Conservation (phyloP, 2,888 invertebrate genomes). For the Sepiola atlantica region DNA sequence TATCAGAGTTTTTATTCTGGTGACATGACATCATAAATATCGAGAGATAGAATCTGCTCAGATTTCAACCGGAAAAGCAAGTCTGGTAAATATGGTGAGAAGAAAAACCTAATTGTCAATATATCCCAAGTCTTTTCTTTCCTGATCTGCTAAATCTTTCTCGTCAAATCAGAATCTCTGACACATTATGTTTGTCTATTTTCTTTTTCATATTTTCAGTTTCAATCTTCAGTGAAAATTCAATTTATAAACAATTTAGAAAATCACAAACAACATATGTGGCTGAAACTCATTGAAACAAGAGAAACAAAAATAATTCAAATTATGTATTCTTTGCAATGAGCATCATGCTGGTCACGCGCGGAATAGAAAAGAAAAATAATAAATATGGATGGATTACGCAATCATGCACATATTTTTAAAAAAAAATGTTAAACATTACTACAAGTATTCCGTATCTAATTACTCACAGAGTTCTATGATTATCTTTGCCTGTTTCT, state of each 20-base stretch:
- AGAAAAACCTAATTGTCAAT: too few relatives aligned
- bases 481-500: not conserved
- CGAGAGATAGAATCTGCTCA: too few relatives aligned
- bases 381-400: not conserved
- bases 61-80: too few relatives aligned
- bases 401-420: not conserved
- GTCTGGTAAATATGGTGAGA: too few relatives aligned
- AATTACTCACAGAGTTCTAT: not conserved
- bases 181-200: not conserved
- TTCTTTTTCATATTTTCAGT: not conserved
- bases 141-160: not conserved
- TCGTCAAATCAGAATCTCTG: not conserved
- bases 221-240: constrained; percentile 9
- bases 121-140: not conserved
- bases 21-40: too few relatives aligned
- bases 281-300: not conserved
- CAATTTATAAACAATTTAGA: not conserved
- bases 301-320: not conserved
- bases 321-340: not conserved
- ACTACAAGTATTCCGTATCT: not conserved
- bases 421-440: not conserved
- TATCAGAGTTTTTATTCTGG: too few relatives aligned
- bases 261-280: not conserved
- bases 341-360: not conserved
- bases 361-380: not conserved